Percentiles rank a stretch among this genome's conserved stretches.
phyloP scores from a whole-genome alignment of 2,797 vertebrate species.

The Carcharodon carcharias region DNA sequence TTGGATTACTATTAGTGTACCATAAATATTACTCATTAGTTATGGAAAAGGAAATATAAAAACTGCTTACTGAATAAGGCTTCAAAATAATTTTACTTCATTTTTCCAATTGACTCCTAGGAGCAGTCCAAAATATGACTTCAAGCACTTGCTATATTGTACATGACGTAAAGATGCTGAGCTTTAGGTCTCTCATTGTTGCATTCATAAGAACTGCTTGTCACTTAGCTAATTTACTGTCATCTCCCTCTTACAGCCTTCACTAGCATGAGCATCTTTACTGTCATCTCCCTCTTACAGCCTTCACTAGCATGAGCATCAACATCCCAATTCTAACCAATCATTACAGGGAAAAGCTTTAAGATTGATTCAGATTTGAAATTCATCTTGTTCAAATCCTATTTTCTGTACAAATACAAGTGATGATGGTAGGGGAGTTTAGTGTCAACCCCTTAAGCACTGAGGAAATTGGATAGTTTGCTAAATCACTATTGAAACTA shows the following conservation, averaged over 20 bases:
- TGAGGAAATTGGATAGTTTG: neutral
- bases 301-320: neutral
- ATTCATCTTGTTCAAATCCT: neutral
- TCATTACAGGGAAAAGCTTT: no score
- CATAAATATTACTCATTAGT: neutral
- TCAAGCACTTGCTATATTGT: neutral
- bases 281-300: neutral
- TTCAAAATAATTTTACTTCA: neutral
- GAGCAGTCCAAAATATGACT: neutral
- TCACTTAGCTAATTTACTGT: neutral
- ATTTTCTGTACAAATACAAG: neutral
- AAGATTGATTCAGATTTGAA: neutral
- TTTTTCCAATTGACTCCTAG: neutral
- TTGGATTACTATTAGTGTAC: neutral
- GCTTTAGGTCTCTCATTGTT: neutral
- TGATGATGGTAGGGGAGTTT: neutral
- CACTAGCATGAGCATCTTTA: neutral
- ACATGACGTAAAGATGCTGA: neutral
- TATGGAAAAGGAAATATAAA: neutral
- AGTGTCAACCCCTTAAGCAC: neutral
- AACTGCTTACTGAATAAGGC: neutral
- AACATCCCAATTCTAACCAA: neutral
- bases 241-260: neutral
- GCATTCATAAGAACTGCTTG: neutral
- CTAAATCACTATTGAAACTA: neutral